Evolutionary conservation across 2,888 invertebrate genomes (phyloP), one percentile per base, ranked within the genome.

Genomic region (Frankliniella fusca): DNA sequence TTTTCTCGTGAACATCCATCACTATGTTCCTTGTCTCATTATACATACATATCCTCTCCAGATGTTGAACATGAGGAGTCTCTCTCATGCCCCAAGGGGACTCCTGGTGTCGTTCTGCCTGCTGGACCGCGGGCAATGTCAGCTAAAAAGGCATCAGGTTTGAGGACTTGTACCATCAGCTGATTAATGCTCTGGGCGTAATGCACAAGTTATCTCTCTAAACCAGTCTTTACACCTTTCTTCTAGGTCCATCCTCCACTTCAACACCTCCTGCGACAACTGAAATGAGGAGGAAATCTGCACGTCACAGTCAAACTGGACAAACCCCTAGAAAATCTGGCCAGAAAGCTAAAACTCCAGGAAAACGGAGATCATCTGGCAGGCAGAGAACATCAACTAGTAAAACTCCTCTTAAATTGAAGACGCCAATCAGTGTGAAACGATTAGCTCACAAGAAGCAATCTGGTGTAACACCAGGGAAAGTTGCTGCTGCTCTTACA

Each of bases 21-120:
- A 12, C 12, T 9, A n/a, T n/a, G 10, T 54, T 12, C 54, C 20
- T 12, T 11, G 12, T 0, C 15, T 15, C 15, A 12, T 54, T 20
- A 20, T 54, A 15, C 5, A 15, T 20, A 15, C 18, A 15, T 20
- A 15, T 5, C 54, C 18, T 20, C 27, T 23, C 27, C 27, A 76
- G 70, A 76, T 76, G 27, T 76, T 27, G 70, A 76, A 23, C 70
- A 76, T 27, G 70, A 76, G 27, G 70, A 76, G 12, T 76, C 70
- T 27, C 27, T 76, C 12, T 27, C 70, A 11, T 10, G 70, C 0
- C 9, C 27, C 23, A 76, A 76, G 27, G 70, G 70, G 5, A 76
- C 70, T 76, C 70, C 70, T 2, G 70, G 70, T 0, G 70, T 27
- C 27, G 9, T 76, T 76, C 70, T 76, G 2, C 70, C 70, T 0